Conservation (phyloP, 1,140 invertebrate species). For the Lepidostoma basale region DNA sequence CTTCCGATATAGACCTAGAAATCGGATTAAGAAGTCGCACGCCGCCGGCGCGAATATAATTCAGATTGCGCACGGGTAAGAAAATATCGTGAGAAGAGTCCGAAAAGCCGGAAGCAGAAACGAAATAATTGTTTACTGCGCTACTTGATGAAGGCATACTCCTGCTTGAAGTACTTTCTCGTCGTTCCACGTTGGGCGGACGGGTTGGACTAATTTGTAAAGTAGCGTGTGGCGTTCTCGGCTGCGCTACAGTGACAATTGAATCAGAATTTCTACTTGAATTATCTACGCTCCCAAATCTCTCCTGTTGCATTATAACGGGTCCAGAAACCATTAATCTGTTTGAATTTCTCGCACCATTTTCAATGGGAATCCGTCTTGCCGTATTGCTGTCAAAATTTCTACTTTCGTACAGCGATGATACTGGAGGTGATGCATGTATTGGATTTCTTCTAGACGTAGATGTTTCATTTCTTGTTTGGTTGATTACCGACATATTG, state of each 20-base stretch:
- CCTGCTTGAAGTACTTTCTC: slow-evolving; percentile 5
- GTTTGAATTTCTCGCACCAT: slow-evolving; percentile 1
- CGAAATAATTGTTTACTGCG: neutral
- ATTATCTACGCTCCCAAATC: slow-evolving; percentile 9
- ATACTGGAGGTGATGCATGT: neutral
- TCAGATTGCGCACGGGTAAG: slow-evolving; percentile 37
- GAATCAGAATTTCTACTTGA: slow-evolving; percentile 1
- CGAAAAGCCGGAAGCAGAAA: slow-evolving; percentile 22
- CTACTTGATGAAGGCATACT: neutral
- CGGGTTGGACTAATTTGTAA: slow-evolving; percentile 20
- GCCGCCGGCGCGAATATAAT: slow-evolving; percentile 34
- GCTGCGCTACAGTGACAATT: neutral
- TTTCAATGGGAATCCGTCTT: slow-evolving; percentile 12
- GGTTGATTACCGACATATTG: slow-evolving; percentile 26
- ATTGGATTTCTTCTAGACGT: slow-evolving; percentile 10
- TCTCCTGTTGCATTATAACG: slow-evolving; percentile 14
- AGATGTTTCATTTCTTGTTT: neutral
- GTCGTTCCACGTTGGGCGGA: neutral
- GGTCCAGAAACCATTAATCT: slow-evolving; percentile 16
- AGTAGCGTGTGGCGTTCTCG: slow-evolving; percentile 1
- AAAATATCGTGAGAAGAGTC: slow-evolving; percentile 17
- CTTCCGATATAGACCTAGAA: slow-evolving; percentile 6
- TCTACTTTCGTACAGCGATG: slow-evolving; percentile 26
- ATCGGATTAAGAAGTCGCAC: slow-evolving; percentile 32
- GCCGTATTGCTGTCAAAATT: neutral